Percentiles rank a stretch among this genome's conserved stretches.
Evolutionary conservation across 2,797 vertebrate genomes (phyloP).

Genomic region (Halcyon badia): DNA sequence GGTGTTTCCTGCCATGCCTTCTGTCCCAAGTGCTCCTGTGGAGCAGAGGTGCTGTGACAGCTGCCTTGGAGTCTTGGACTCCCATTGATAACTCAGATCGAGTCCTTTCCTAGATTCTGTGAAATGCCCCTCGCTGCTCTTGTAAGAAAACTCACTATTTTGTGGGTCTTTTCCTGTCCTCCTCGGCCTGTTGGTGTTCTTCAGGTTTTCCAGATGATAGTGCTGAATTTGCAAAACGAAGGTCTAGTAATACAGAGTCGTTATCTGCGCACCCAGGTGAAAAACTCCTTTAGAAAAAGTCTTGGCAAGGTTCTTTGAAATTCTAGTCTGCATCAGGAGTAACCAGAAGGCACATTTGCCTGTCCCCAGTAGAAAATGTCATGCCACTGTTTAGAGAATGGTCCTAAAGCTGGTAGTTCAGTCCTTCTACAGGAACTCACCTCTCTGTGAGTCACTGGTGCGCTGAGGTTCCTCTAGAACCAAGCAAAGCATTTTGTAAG

Average conservation of each 20-base stretch:
- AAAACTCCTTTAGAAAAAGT: background rate
- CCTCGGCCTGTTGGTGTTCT: background rate
- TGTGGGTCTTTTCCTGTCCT: background rate
- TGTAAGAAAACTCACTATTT: background rate
- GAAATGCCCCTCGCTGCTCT: background rate
- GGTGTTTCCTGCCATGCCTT: background rate
- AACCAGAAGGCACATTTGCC: accelerated
- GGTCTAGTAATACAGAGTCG: background rate
- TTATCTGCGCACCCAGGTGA: background rate
- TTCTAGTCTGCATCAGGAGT: background rate
- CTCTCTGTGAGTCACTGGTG: background rate
- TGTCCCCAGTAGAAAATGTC: background rate
- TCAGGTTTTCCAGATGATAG: background rate
- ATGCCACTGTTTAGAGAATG: background rate
- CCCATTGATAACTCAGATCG: background rate
- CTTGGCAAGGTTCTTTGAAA: background rate
- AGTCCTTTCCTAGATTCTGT: background rate
- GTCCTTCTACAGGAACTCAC: background rate
- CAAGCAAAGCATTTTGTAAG: background rate
- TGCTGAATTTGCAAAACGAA: background rate
- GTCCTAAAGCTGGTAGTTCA: background rate
- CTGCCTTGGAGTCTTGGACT: background rate
- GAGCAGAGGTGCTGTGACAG: background rate
- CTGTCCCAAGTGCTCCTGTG: background rate
- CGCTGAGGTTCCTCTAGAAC: background rate